Evolutionary conservation across 2,113 vertebrate species (phyloP).

Genomic region (Antigone vipio): DNA sequence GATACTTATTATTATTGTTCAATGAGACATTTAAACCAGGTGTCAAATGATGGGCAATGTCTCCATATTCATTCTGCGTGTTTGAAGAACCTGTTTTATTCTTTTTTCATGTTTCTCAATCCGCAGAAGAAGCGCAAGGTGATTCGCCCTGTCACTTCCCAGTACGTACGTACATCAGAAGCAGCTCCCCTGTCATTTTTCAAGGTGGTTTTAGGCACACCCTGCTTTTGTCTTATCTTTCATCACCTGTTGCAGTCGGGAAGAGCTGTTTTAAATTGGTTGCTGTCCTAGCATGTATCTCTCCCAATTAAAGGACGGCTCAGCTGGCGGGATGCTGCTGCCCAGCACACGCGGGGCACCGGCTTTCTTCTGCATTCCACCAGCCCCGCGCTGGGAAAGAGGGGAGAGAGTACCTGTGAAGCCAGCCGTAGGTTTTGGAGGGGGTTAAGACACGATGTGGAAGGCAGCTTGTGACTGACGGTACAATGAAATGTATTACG

Average conservation of each 20-base stretch:
- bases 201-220: not conserved
- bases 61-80: not conserved
- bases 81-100: not conserved
- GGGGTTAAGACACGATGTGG: too few species aligned
- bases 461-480: not conserved
- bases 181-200: not conserved
- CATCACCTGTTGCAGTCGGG: not conserved
- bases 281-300: not conserved
- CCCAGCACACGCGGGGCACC: fast-evolving
- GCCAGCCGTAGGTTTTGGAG: fast-evolving
- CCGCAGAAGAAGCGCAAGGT: not conserved
- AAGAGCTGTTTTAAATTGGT: not conserved
- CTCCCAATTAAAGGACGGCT: not conserved
- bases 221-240: not conserved
- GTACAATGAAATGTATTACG: not conserved
- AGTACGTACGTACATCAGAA: fast-evolving
- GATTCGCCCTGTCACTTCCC: not conserved
- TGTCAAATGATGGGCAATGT: not conserved
- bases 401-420: not conserved
- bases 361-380: not conserved
- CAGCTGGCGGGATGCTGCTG: not conserved
- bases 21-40: not conserved
- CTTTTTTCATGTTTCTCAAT: not conserved
- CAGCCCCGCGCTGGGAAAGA: not conserved
- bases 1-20: not conserved